phyloP scores from a whole-genome alignment of 1,140 invertebrate species.

The Venustaconcha ellipsiformis region DNA sequence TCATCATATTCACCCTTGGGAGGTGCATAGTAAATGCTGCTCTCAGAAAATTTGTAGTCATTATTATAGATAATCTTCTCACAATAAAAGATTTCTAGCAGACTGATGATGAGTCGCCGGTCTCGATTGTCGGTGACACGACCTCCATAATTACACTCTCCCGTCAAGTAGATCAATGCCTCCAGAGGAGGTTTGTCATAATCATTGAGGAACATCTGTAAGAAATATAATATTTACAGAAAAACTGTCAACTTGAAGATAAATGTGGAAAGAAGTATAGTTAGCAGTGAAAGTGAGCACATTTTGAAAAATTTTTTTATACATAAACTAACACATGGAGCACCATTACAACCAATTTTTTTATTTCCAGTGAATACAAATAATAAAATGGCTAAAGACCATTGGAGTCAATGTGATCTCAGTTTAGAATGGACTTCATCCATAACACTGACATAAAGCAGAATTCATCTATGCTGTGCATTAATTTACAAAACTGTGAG shows the following conservation, averaged over 20 bases:
- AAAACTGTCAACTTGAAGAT: not conserved
- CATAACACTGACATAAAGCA: no score
- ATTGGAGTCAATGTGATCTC: no score
- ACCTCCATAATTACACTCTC: conserved; percentile 70
- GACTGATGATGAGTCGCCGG: conserved; percentile 64
- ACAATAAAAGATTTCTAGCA: conserved; percentile 64
- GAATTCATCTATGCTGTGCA: no score
- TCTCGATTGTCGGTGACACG: conserved; percentile 68
- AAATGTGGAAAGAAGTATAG: no score
- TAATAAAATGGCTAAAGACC: no score
- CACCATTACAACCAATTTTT: no score
- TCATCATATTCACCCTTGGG: conserved; percentile 77
- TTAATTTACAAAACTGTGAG: no score
- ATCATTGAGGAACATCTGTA: conserved; percentile 69
- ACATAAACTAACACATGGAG: no score
- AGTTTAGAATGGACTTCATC: no score
- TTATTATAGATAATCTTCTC: conserved; percentile 72
- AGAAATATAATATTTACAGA: conserved; percentile 7
- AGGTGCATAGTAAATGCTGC: conserved; percentile 80
- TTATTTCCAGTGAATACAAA: no score
- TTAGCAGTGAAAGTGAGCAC: no score
- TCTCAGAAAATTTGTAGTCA: conserved; percentile 73
- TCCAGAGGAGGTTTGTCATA: conserved; percentile 66
- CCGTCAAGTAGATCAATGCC: conserved; percentile 66
- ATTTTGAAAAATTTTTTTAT: no score